Percentiles rank a stretch among this genome's conserved stretches.
phyloP scores from a whole-genome alignment of 2,888 invertebrate species.

The Dexiosoma caninum region DNA sequence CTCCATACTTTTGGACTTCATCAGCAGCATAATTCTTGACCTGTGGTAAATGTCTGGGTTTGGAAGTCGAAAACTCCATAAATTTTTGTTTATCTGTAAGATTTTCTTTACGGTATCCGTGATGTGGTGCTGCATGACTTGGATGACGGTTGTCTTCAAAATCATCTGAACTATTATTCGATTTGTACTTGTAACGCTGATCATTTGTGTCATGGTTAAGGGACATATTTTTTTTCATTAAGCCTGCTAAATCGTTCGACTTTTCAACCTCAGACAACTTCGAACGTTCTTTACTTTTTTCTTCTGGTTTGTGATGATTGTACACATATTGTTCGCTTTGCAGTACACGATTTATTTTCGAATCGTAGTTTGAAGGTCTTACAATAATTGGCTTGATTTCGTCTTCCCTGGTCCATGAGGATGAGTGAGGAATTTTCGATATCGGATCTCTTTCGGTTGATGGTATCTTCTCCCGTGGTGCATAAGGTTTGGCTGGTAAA shows the following conservation, averaged over 20 bases:
- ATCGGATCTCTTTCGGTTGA: slow-evolving; percentile 49
- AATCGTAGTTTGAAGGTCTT: slow-evolving; percentile 76
- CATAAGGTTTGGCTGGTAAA: slow-evolving; percentile 76
- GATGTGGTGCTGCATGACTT: slow-evolving; percentile 53
- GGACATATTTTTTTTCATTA: slow-evolving; percentile 74
- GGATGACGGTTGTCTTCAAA: slow-evolving; percentile 73
- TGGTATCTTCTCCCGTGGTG: slow-evolving; percentile 65
- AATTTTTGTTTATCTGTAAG: slow-evolving; percentile 78
- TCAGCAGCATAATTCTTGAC: slow-evolving; percentile 70
- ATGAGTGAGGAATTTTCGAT: slow-evolving; percentile 62
- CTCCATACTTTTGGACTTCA: slow-evolving; percentile 73
- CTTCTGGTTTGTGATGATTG: slow-evolving; percentile 58
- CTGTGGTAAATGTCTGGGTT: slow-evolving; percentile 67
- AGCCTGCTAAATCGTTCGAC: slow-evolving; percentile 73
- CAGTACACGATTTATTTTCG: slow-evolving; percentile 76
- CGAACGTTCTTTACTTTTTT: slow-evolving; percentile 58
- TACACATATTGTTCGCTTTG: slow-evolving; percentile 70
- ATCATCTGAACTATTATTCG: slow-evolving; percentile 66
- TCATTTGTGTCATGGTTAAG: slow-evolving; percentile 66
- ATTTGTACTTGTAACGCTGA: slow-evolving; percentile 65
- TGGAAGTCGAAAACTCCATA: slow-evolving; percentile 73
- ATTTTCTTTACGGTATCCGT: slow-evolving; percentile 74
- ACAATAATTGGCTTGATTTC: slow-evolving; percentile 77
- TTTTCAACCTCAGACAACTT: slow-evolving; percentile 73
- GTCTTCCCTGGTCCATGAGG: slow-evolving; percentile 75